Base-by-base conservation (phyloP, 2,797 vertebrate genomes). In the Rhinatrema bivittatum region DNA sequence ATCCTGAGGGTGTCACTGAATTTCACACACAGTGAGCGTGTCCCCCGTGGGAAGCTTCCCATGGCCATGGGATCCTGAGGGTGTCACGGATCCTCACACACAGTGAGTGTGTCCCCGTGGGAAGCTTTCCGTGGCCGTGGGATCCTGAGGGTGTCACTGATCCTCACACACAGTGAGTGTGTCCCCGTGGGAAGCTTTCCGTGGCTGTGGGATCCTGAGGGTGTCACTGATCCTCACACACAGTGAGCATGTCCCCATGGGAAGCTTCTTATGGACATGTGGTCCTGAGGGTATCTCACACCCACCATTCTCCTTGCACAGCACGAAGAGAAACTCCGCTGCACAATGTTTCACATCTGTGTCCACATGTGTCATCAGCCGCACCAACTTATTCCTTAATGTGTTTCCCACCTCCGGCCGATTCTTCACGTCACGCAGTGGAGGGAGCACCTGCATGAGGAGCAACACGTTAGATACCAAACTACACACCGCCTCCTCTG, bases 301-400 rank as follows among this genome's bases (percentile, higher is more conserved):
- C 34, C 29, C 56, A 76, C 73, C 71, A 5, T 70, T 76, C 62
- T 89, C 86, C 52, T 88, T 88, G 72, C 87, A 88, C 53, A 89
- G 84, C 35, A 88, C 84, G 47, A 89, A 89, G 15, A 89, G 79
- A 41, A 89, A 76, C 48, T 88, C 85, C 1, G 87, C 87, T 0
- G 87, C 84, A 9, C 84, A 88, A 52, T 87, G 77, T 54, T 89
- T 89, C 18, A 89, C 50, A 23, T 87, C 84, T 2, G 87, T 87
- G 54, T 88, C 82, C 49, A 88, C 57, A 31, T 89, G 79, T 29
- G 86, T 89, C 86, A 89, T 89, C 40, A 88, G 79, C 3, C 86
- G 74, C 29, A 89, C 74, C 32, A 88, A 71, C 10, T 77, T 81
- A 20, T 68, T 83, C 53, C 78, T 84, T 43, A 88, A 39, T 0